Evolutionary conservation across 2,113 vertebrate species (phyloP), one percentile per base, ranked within the genome.

Genomic region (Tetraodon nigroviridis): DNA sequence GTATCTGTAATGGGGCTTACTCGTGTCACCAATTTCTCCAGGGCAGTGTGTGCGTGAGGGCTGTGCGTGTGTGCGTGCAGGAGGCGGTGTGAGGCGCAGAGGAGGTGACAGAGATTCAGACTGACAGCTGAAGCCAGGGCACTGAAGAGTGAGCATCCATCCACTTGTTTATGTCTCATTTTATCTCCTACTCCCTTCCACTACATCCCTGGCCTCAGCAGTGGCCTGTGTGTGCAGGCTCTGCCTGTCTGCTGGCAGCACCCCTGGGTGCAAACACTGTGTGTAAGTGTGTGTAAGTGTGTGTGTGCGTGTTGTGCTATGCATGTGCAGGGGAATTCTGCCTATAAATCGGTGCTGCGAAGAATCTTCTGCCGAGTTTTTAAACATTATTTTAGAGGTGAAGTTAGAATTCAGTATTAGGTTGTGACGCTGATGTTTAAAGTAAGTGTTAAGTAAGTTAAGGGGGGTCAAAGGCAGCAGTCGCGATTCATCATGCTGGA

Each of bases 81-180:
- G n/a, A 53, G 55, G 37, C 57, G 6, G 53, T 64, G 64, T 69
- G 73, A 64, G 64, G 65, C n/a, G 47, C 58, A 69, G 52, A 71
- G 69, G 74, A 52, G 74, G 53, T 88, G 85, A 90, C 46, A 75
- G 32, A 63, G 78, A 92, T 80, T 63, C 58, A 73, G 74, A 20
- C 13, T 84, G 72, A 87, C 59, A 74, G 51, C 8, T 71, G 53
- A 76, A 81, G 58, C 66, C 69, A 42, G 47, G 79, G 65, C 76
- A 82, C 75, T 86, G 86, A 69, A 82, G 69, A 54, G 6, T 83
- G 87, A 83, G 86, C 85, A 89, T 90, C 86, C 81, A 82, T 81
- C 81, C 65, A 72, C 69, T 76, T 81, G 56, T 84, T 76, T 85
- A 82, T 87, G 79, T 84, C 86, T 79, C 69, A 64, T 74, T 80